Conservation (phyloP, 2,797 vertebrate genomes). For the Cyprinodon diabolis region DNA sequence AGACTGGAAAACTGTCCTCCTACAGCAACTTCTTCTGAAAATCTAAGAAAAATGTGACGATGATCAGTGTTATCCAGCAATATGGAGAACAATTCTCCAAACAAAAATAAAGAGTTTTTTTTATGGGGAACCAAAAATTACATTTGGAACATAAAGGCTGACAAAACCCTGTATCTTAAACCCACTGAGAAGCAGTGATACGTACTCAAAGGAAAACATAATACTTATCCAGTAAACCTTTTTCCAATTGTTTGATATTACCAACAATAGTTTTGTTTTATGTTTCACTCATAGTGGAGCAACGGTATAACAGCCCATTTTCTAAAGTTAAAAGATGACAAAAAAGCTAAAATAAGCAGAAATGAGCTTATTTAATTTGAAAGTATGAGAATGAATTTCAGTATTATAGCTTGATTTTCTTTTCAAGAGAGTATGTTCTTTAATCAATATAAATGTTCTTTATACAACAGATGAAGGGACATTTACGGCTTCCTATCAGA, state of each 20-base stretch:
- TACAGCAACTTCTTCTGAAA: neutral
- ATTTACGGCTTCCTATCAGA: neutral
- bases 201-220: neutral
- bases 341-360: neutral
- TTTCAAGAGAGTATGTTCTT: neutral
- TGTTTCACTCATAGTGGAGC: neutral
- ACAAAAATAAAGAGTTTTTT: neutral
- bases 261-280: neutral
- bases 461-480: neutral
- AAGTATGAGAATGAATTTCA: neutral
- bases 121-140: neutral
- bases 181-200: neutral
- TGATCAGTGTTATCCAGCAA: neutral
- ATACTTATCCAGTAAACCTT: neutral
- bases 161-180: neutral
- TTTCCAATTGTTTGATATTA: neutral
- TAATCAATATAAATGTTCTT: neutral
- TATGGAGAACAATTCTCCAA: neutral
- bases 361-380: neutral
- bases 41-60: neutral
- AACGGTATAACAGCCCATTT: neutral
- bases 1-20: neutral
- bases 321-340: neutral
- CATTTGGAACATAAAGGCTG: neutral
- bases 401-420: neutral